Evolutionary conservation across 92 coral and sea anemone genomes (phyloP), one percentile per base, ranked within the genome.

Genomic region (Diadumene lineata): DNA sequence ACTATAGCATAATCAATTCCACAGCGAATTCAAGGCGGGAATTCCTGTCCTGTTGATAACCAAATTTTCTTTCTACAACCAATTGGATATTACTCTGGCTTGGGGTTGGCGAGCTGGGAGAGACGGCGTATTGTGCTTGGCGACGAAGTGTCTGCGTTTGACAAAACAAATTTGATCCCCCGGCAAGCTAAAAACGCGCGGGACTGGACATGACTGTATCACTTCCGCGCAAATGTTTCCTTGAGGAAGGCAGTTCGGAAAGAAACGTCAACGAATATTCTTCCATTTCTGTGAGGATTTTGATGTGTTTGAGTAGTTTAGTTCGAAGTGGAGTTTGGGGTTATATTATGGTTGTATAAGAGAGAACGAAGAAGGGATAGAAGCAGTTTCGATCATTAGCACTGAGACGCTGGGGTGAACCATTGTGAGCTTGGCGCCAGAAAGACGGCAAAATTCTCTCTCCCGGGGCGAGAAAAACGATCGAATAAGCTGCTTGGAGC

Each of bases 401-500:
- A n/a, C n/a, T n/a, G n/a, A n/a, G n/a, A n/a, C n/a, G n/a, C n/a
- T 91, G 92, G 97, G 68, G 92, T 46, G 68, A 43, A 32, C 78
- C 84, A 92, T 88, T 91, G 97, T 93, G 73, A 56, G 28, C 34
- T 55, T 56, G 97, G 97, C 97, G 97, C 90, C 97, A 77, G 78
- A 38, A 28, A 77, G 97, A 75, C 97, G 81, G 83, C 76, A 79
- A 74, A 60, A 7, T 57, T 71, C 63, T 56, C 87, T 84, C 97
- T 91, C 97, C 92, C 83, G 97, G 97, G 85, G 97, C 64, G 97
- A 68, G 50, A 64, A 90, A 87, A 91, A 82, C 85, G 96, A 81
- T 72, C 79, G 83, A 87, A 80, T 81, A 27, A 66, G 44, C 67
- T 27, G 68, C 50, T 77, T 66, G 74, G 31, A 28, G 63, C 51